Evolutionary conservation across 2,888 invertebrate genomes (phyloP).

Genomic region (Acronicta alni): DNA sequence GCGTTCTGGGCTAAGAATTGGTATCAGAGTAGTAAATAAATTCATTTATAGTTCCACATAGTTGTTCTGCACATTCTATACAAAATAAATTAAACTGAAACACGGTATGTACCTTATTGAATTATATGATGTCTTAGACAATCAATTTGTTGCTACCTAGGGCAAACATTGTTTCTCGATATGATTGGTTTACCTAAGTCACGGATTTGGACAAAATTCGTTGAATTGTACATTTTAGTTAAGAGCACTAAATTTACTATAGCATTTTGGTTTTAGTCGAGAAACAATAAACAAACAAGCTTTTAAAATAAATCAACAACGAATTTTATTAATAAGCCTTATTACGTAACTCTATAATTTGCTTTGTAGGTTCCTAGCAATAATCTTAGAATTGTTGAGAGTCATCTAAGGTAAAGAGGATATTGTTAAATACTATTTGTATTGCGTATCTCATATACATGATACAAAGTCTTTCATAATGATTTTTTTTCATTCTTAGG

Average conservation of each 20-base stretch:
- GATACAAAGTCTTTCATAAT: too few relatives aligned
- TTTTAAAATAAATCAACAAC: too few relatives aligned
- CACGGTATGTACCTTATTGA: constrained; percentile 49
- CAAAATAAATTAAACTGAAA: constrained; percentile 69
- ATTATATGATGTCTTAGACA: constrained; percentile 39
- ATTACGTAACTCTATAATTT: too few relatives aligned
- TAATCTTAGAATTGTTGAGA: too few relatives aligned
- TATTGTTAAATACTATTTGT: too few relatives aligned
- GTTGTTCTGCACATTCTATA: constrained; percentile 49
- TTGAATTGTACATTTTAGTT: neutral
- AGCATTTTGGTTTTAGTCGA: neutral
- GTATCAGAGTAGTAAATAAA: constrained; percentile 65
- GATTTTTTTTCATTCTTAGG: too few relatives aligned
- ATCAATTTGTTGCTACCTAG: constrained; percentile 7
- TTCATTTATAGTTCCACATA: constrained; percentile 66
- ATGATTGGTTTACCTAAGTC: constrained; percentile 15
- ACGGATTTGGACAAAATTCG: constrained; percentile 6
- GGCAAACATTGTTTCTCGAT: constrained; percentile 12
- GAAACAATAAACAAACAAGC: too few relatives aligned
- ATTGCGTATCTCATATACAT: too few relatives aligned
- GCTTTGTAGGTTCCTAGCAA: too few relatives aligned
- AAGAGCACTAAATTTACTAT: neutral
- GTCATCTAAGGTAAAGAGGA: too few relatives aligned
- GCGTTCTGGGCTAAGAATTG: constrained; percentile 66
- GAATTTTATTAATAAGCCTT: too few relatives aligned